Base-by-base conservation (phyloP, 2,113 vertebrate genomes). In the Chitala chitala region DNA sequence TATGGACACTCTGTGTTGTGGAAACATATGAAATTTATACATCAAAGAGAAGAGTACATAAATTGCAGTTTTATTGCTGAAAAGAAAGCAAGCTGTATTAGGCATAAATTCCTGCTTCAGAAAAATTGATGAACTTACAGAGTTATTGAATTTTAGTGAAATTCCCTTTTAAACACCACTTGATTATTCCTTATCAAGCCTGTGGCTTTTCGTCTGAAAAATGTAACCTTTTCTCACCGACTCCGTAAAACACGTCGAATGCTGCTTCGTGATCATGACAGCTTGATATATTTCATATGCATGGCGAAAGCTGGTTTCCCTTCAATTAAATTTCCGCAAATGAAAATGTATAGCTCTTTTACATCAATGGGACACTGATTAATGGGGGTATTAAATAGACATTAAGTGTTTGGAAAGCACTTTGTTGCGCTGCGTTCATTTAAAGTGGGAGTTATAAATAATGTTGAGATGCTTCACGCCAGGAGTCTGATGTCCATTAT, bases 321-420 rank as follows among this genome's bases (percentile, higher is more conserved):
- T 82, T 78, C 71, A 56, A 66, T 82, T 69, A 76, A 78, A 78
- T 78, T 81, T 77, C 82, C 66, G 3, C 75, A 78, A 86, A 88
- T 78, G 44, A 86, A 84, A 80, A 87, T 79, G 75, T 82, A 84
- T 85, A 80, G 80, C 72, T 81, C 76, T 74, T 77, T 85, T 83
- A 78, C 73, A 79, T 77, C 78, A 83, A 82, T 80, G 78, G 83
- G 86, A 80, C 83, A 78, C 82, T 85, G 84, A 89, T 87, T 83
- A 88, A 87, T 86, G 82, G 79, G 80, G 80, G 82, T 79, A 86
- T 86, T 85, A 88, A 87, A 77, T 69, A 74, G 83, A 70, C 77
- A 85, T 88, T 83, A 86, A 86, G 82, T 74, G 77, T 71, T 64
- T 68, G 59, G 78, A 71, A 77, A 80, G 71, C 63, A 77, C 77